Conservation (phyloP, 2,888 invertebrate species). For the Unio delphinus region DNA sequence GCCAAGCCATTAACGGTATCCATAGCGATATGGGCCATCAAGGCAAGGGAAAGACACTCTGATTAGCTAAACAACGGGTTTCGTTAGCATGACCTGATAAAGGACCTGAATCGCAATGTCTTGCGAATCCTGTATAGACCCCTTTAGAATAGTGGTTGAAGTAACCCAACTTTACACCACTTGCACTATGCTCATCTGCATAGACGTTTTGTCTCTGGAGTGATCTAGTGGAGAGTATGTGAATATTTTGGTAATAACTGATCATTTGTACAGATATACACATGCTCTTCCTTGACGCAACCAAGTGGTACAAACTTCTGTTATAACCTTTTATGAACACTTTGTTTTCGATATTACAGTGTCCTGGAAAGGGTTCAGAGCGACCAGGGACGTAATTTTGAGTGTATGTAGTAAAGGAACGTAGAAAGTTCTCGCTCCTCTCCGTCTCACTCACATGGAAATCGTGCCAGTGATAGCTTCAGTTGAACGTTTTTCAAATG, state of each 20-base stretch:
- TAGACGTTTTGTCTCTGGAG: constrained; percentile 23
- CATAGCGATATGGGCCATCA: too few species aligned
- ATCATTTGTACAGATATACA: constrained; percentile 13
- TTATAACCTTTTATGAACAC: constrained; percentile 10
- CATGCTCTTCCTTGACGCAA: constrained; percentile 16
- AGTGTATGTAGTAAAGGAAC: constrained; percentile 5
- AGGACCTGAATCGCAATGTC: too few species aligned
- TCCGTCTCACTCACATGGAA: constrained; percentile 6
- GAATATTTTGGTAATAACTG: constrained; percentile 8
- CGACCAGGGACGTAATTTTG: constrained; percentile 11
- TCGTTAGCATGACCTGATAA: too few species aligned
- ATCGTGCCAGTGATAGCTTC: constrained; percentile 2
- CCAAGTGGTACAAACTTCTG: constrained; percentile 9
- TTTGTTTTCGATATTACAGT: constrained; percentile 5
- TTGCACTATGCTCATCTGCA: constrained; percentile 21
- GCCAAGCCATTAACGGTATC: too few species aligned
- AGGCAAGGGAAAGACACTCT: too few species aligned
- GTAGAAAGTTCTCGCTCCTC: constrained; percentile 1
- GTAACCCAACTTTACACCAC: constrained; percentile 9
- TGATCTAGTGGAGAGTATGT: constrained; percentile 9
- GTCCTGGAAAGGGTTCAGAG: constrained; percentile 7
- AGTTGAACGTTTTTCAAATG: constrained; percentile 6
- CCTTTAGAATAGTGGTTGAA: constrained; percentile 1
- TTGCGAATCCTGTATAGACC: too few species aligned
- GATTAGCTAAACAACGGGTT: too few species aligned